These are phyloP conservation scores for Drosophila cognata DNA, from an alignment of 2,888 invertebrate genomes.

Conservation along the genomic window DNA sequence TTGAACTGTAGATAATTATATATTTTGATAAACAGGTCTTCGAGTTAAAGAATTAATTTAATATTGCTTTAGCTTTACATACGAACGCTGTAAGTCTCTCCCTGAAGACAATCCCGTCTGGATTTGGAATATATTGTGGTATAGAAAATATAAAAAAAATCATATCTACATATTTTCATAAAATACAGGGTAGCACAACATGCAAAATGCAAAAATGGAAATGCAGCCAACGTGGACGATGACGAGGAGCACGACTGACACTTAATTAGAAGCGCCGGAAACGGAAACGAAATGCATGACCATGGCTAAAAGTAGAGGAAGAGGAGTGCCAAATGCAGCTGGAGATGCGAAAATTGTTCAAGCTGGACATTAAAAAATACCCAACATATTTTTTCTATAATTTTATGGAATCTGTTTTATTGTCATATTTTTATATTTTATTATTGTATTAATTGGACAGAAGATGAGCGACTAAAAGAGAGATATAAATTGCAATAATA, in stretches of 20 bases:
- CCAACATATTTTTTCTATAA: neutral
- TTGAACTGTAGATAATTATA: neutral
- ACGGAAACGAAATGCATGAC: constrained; percentile 70
- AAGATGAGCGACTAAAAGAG: neutral
- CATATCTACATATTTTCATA: neutral
- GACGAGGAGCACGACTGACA: constrained; percentile 66
- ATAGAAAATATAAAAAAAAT: neutral
- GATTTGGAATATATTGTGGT: too few species aligned
- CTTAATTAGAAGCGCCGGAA: constrained; percentile 76
- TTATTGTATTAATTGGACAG: neutral
- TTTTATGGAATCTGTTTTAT: neutral
- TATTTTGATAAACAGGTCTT: neutral
- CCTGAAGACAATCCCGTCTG: neutral
- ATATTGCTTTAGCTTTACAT: neutral
- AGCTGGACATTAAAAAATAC: too few species aligned
- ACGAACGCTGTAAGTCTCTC: too few species aligned
- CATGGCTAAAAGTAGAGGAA: constrained; percentile 35
- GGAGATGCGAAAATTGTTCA: constrained; percentile 12
- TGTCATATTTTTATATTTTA: too few species aligned
- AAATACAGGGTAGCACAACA: constrained; percentile 17
- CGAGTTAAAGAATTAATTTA: neutral
- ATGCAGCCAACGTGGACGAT: constrained; percentile 26
- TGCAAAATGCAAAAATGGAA: constrained; percentile 35
- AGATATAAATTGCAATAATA: neutral
- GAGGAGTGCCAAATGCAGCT: constrained; percentile 27